Percentiles rank a stretch among this genome's conserved stretches.
Evolutionary conservation across 1,140 invertebrate species (phyloP).

Genomic region (Myzus persicae): DNA sequence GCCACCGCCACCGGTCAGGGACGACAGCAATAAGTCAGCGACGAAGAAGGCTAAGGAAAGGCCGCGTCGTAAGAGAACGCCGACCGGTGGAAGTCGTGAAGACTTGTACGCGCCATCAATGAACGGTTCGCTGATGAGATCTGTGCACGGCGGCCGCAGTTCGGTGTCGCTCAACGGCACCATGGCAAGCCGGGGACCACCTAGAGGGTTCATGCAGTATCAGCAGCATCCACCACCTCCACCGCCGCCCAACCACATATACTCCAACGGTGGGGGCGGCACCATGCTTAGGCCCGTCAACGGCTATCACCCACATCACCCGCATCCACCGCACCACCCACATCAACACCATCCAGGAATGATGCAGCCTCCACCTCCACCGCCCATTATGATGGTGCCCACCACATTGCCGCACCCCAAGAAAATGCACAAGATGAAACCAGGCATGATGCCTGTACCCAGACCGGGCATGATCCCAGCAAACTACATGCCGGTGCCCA

Average conservation of each 20-base stretch:
- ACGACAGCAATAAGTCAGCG: slow-evolving; percentile 67
- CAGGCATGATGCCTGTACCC: slow-evolving; percentile 60
- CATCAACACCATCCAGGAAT: slow-evolving; percentile 61
- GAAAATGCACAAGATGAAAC: slow-evolving; percentile 62
- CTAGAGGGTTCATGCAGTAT: slow-evolving; percentile 44
- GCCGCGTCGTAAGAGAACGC: slow-evolving; percentile 45
- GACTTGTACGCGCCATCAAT: slow-evolving; percentile 65
- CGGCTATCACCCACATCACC: slow-evolving; percentile 58
- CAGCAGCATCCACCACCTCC: slow-evolving; percentile 61
- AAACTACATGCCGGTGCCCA: slow-evolving; percentile 64
- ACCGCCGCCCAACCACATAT: slow-evolving; percentile 64
- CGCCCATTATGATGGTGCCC: slow-evolving; percentile 62
- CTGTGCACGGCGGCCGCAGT: slow-evolving; percentile 60
- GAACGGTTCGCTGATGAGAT: slow-evolving; percentile 65
- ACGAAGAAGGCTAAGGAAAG: slow-evolving; percentile 65
- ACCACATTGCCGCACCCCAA: slow-evolving; percentile 63
- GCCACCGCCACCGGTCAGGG: slow-evolving; percentile 69
- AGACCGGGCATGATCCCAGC: slow-evolving; percentile 64
- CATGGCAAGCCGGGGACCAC: slow-evolving; percentile 64
- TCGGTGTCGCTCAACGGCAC: slow-evolving; percentile 63
- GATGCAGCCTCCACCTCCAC: slow-evolving; percentile 62
- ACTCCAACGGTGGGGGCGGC: slow-evolving; percentile 63
- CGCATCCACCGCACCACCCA: slow-evolving; percentile 59
- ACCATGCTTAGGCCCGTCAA: slow-evolving; percentile 63
- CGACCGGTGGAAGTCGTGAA: slow-evolving; percentile 65